These are phyloP conservation scores for Myanophis thanlyinensis DNA, from an alignment of 2,113 vertebrate species.

Conservation along the genomic window DNA sequence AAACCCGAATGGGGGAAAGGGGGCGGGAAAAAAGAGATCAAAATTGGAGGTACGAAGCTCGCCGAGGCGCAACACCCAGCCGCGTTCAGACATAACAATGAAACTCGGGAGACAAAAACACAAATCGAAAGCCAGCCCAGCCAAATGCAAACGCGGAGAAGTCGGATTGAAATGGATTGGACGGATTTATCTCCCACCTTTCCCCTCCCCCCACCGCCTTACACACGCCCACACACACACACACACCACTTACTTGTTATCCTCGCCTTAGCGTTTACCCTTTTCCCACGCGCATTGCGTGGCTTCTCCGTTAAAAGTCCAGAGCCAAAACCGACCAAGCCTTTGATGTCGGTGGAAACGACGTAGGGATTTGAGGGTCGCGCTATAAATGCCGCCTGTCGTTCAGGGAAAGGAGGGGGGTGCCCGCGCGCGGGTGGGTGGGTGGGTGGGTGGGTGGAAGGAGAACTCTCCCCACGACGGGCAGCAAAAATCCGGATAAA, in stretches of 20 bases:
- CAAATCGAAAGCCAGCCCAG: neutral
- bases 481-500: neutral
- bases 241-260: neutral
- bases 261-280: neutral
- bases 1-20: neutral
- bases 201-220: neutral
- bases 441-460: neutral
- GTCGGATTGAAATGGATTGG: neutral
- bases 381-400: neutral
- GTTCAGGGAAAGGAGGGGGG: neutral
- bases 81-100: neutral
- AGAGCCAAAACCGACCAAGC: neutral
- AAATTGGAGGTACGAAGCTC: neutral
- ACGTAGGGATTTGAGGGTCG: neutral
- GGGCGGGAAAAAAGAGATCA: accelerated
- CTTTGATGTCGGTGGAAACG: neutral
- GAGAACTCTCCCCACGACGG: neutral
- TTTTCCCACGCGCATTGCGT: neutral
- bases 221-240: no score
- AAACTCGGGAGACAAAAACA: neutral
- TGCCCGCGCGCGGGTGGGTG: accelerated
- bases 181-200: neutral
- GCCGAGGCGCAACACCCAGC: neutral
- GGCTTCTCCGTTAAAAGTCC: neutral
- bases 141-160: neutral